Evolutionary conservation across 2,113 vertebrate species (phyloP).

Genomic region (Azemiops feae): DNA sequence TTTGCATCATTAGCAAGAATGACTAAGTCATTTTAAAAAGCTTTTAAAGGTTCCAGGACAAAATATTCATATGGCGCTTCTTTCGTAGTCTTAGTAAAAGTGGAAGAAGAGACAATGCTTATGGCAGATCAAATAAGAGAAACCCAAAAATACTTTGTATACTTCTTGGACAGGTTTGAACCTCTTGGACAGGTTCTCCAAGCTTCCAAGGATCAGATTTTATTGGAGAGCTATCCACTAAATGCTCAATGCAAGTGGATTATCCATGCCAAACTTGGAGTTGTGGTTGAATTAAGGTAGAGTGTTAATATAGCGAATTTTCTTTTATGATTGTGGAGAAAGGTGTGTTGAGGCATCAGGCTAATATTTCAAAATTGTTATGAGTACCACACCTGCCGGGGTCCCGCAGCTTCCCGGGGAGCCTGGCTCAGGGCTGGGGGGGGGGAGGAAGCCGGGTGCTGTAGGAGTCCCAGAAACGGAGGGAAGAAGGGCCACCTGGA

Average conservation of each 20-base stretch:
- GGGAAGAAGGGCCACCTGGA: no score
- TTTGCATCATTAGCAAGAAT: background rate
- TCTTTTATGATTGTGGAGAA: background rate
- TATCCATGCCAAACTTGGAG: conserved; percentile 83
- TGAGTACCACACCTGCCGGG: no score
- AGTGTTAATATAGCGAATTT: background rate
- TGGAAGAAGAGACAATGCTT: background rate
- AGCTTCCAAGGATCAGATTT: conserved; percentile 85
- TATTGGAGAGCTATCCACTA: conserved; percentile 92
- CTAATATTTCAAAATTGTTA: background rate
- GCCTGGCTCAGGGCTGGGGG: no score
- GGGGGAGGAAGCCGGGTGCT: no score
- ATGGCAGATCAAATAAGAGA: background rate
- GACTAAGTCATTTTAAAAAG: background rate
- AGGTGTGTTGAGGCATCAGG: background rate
- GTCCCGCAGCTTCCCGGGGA: no score
- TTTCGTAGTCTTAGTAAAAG: background rate
- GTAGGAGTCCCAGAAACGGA: no score
- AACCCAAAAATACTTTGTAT: background rate
- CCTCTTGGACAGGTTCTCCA: conserved; percentile 79
- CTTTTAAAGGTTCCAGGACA: background rate
- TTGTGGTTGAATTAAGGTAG: conserved; percentile 90
- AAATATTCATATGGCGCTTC: background rate
- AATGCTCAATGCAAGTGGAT: conserved; percentile 96
- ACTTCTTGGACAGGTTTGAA: no score